Percentiles rank a stretch among this genome's conserved stretches.
Evolutionary conservation across 2,797 vertebrate genomes (phyloP).

Genomic region (Pithecia hirsuta): DNA sequence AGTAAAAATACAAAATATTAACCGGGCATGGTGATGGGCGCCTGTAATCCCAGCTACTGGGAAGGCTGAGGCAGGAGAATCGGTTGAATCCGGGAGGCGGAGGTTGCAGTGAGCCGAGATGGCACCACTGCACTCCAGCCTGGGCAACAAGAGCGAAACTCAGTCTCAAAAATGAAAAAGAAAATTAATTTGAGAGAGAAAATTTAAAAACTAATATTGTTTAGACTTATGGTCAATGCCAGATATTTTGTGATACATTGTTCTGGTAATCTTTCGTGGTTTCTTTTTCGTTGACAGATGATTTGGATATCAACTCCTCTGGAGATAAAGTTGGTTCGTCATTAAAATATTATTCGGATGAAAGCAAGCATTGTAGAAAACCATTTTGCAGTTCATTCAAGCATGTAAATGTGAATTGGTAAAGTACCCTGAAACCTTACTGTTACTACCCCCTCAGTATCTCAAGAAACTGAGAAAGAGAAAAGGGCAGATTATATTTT

Average conservation of each 20-base stretch:
- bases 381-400: slow-evolving; percentile 82
- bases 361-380: slow-evolving; percentile 77
- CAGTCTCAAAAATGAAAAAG: background rate
- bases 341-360: slow-evolving; percentile 68
- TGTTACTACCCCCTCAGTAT: background rate
- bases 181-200: background rate
- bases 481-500: background rate
- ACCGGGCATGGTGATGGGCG: background rate
- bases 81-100: background rate
- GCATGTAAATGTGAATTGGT: slow-evolving; percentile 74
- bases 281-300: slow-evolving; percentile 61
- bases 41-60: background rate
- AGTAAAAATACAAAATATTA: background rate
- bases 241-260: background rate
- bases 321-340: slow-evolving; percentile 78
- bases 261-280: background rate
- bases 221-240: background rate
- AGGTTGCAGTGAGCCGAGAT: background rate
- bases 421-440: slow-evolving; percentile 16
- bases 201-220: background rate
- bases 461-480: background rate
- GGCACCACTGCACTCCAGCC: background rate
- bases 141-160: background rate
- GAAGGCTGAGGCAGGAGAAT: background rate
- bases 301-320: slow-evolving; percentile 58